Evolutionary conservation across 2,888 invertebrate species (phyloP).

Genomic region (Thecophora atra): DNA sequence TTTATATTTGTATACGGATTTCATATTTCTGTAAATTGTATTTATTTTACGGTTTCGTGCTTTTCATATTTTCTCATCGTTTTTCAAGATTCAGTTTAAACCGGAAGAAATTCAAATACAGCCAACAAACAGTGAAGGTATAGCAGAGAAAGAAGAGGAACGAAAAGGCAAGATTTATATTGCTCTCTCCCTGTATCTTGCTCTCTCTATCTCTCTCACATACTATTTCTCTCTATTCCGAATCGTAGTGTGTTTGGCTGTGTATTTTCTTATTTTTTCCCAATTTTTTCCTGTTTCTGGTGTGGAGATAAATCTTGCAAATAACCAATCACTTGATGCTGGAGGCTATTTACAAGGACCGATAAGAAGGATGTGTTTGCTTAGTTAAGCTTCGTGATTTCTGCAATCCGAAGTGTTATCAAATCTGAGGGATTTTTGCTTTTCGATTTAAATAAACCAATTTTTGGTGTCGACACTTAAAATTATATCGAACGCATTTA

Average conservation of each 20-base stretch:
- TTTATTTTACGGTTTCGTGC: too few species aligned
- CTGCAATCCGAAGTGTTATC: not conserved
- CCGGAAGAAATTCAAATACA: too few species aligned
- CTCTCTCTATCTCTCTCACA: not conserved
- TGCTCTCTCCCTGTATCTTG: too few species aligned
- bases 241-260: not conserved
- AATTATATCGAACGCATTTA: not conserved
- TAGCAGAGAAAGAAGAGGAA: not conserved
- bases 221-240: not conserved
- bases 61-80: too few species aligned
- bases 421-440: not conserved
- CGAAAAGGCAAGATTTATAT: not conserved
- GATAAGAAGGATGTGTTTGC: not conserved
- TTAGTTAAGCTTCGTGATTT: not conserved
- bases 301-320: not conserved
- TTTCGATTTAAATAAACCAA: not conserved
- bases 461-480: not conserved
- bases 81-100: too few species aligned
- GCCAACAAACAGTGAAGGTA: not conserved
- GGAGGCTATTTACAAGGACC: not conserved
- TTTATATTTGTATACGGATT: too few species aligned
- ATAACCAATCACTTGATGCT: slow-evolving; percentile 5
- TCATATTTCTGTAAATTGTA: too few species aligned
- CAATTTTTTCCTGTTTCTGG: not conserved
- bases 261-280: not conserved